Percentiles rank a stretch among this genome's conserved stretches.
Conservation (phyloP, 2,797 vertebrate species). For the Trichosurus vulpecula region DNA sequence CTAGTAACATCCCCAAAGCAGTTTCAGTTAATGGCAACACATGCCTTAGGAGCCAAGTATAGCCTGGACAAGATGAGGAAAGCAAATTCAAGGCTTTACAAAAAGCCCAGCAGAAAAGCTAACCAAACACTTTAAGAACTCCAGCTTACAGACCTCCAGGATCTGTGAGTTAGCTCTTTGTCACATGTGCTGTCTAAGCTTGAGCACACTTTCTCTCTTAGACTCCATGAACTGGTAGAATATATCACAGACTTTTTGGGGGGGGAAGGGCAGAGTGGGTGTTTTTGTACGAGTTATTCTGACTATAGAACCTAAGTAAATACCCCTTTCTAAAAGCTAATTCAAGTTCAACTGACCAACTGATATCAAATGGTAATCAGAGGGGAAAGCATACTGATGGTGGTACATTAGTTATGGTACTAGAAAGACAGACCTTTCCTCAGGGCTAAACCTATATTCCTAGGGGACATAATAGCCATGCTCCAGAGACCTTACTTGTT, state of each 20-base stretch:
- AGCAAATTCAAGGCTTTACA: background rate
- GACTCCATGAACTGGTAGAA: background rate
- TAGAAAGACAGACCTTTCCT: background rate
- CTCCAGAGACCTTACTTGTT: background rate
- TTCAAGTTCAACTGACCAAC: background rate
- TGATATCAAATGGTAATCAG: background rate
- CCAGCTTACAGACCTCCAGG: too few species aligned
- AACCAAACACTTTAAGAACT: too few species aligned
- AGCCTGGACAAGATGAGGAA: background rate
- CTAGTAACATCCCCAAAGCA: background rate
- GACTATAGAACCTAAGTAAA: too few species aligned
- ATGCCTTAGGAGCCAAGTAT: background rate
- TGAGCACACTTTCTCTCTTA: too few species aligned
- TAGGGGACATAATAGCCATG: background rate
- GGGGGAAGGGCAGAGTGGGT: background rate
- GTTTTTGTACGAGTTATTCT: background rate
- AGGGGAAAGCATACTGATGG: background rate
- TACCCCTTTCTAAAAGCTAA: background rate
- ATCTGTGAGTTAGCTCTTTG: too few species aligned
- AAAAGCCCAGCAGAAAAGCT: too few species aligned
- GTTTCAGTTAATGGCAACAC: background rate
- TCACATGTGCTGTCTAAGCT: too few species aligned
- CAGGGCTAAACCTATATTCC: background rate
- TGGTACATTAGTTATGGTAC: background rate
- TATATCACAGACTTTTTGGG: background rate